These are phyloP conservation scores for Synaphobranchus kaupii DNA, from an alignment of 2,797 vertebrate species.

Conservation along the genomic window DNA sequence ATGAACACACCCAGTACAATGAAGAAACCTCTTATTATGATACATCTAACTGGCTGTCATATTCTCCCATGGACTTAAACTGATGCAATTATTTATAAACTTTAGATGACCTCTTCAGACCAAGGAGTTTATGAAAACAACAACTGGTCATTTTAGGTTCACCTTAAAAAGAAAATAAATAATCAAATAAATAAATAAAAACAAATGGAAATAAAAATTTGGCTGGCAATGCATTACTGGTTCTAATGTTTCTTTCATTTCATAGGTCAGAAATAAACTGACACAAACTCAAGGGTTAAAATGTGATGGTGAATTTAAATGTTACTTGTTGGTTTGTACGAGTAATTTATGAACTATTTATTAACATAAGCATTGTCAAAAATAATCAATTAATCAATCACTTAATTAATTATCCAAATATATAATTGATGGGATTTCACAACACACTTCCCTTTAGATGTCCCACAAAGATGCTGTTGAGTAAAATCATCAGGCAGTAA, in stretches of 20 bases:
- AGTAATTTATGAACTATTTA: conserved; percentile 35
- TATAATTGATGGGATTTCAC: conserved; percentile 73
- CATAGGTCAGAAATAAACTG: neutral
- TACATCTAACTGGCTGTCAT: neutral
- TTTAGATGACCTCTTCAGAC: conserved; percentile 51
- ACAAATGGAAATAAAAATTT: conserved; percentile 6
- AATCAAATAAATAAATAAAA: conserved; percentile 16
- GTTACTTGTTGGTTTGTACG: conserved; percentile 38
- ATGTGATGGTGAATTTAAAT: conserved; percentile 21
- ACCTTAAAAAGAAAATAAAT: conserved; percentile 13
- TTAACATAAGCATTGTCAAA: conserved; percentile 61
- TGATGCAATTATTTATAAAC: conserved; percentile 66
- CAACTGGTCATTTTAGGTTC: conserved; percentile 16
- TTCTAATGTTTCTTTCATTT: neutral
- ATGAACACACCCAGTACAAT: conserved; percentile 63
- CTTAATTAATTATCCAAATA: conserved; percentile 69
- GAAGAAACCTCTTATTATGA: conserved; percentile 63
- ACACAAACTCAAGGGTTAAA: neutral
- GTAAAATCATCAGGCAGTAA: conserved; percentile 62
- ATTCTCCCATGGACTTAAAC: conserved; percentile 55
- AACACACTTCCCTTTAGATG: conserved; percentile 68
- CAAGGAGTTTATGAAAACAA: conserved; percentile 18
- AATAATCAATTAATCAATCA: conserved; percentile 73
- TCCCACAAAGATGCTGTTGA: conserved; percentile 63
- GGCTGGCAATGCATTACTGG: neutral